phyloP scores from a whole-genome alignment of 2,888 invertebrate genomes.

The Melanchra persicariae region DNA sequence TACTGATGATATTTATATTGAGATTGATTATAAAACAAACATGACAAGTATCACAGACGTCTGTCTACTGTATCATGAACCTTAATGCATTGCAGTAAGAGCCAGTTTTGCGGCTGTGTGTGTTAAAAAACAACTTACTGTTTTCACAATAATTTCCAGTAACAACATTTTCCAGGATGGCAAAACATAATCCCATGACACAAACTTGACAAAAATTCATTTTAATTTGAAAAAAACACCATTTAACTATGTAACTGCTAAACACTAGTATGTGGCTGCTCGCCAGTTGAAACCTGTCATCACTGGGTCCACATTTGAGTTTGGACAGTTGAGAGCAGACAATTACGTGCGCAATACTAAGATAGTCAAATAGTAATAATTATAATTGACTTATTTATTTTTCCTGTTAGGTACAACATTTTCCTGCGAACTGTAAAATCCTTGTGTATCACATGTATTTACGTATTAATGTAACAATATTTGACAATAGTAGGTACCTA shows the following conservation, averaged over 20 bases:
- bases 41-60: too few species aligned
- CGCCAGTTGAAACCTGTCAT: too few species aligned
- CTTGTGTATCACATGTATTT: background rate
- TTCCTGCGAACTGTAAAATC: constrained; percentile 5
- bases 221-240: background rate
- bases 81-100: too few species aligned
- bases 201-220: background rate
- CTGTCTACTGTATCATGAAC: too few species aligned
- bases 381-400: background rate
- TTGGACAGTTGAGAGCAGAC: too few species aligned
- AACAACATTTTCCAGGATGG: background rate
- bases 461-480: background rate
- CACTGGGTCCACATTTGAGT: too few species aligned
- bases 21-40: too few species aligned
- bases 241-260: background rate
- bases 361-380: too few species aligned
- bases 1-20: too few species aligned
- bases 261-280: too few species aligned
- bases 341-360: too few species aligned
- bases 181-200: background rate
- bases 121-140: background rate
- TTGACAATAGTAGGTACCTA: background rate
- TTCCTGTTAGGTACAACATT: constrained; percentile 3
- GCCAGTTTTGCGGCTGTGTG: too few species aligned
- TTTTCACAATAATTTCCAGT: background rate